A percentile compares a stretch with the other conserved stretches of the same genome.
Evolutionary conservation across 1,140 invertebrate genomes (phyloP).

Genomic region (Drosophila santomea): DNA sequence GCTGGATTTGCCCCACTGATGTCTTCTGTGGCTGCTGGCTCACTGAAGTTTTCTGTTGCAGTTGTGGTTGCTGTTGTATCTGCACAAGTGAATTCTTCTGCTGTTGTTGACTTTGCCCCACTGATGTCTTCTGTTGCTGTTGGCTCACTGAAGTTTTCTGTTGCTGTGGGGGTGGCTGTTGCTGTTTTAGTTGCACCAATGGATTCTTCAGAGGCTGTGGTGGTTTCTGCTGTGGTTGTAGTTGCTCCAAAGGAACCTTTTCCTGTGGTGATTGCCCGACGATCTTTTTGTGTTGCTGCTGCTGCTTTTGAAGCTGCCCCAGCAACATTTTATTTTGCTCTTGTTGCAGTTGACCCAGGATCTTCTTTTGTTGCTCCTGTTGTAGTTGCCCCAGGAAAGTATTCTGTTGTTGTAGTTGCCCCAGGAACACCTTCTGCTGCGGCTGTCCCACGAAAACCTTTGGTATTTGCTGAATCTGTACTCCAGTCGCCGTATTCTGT

Average conservation of each 20-base stretch:
- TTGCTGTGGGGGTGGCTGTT: neutral
- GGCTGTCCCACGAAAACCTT: neutral
- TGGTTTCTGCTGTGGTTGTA: neutral
- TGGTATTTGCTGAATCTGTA: conserved; percentile 9
- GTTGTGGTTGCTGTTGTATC: conserved; percentile 7
- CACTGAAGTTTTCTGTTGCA: neutral
- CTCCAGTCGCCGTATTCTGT: neutral
- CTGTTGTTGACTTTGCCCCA: no score
- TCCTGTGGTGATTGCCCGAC: no score
- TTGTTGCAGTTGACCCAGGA: neutral
- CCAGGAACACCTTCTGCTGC: neutral
- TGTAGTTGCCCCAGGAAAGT: conserved; percentile 1
- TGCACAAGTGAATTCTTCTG: neutral
- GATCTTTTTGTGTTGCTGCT: neutral
- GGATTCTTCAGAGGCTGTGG: neutral
- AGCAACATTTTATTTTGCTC: neutral
- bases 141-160: no score
- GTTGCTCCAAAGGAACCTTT: no score
- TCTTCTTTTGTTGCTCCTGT: conserved; percentile 1
- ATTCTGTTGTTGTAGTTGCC: conserved; percentile 5
- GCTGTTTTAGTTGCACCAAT: conserved; percentile 1
- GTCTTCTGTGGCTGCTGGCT: neutral
- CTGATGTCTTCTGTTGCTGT: no score
- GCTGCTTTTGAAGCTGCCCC: no score
- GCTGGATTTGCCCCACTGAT: neutral